phyloP scores from a whole-genome alignment of 2,113 vertebrate species.

The Turdus rufiventris region DNA sequence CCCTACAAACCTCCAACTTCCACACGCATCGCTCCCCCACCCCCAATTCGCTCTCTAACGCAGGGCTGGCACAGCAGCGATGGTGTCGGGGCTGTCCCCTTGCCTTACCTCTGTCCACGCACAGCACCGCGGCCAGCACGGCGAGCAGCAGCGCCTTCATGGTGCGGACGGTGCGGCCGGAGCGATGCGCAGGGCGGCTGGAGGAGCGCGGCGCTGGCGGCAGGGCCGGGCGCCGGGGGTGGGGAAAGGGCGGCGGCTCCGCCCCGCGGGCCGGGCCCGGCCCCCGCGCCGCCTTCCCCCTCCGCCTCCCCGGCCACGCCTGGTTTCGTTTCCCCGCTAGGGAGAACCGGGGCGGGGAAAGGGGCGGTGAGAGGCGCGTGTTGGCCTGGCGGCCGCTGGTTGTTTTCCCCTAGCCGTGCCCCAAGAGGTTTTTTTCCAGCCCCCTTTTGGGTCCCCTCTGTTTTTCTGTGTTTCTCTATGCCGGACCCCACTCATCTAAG shows the following conservation, averaged over 20 bases:
- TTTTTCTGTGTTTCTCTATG: accelerated
- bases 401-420: not conserved
- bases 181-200: not conserved
- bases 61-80: not conserved
- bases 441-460: accelerated
- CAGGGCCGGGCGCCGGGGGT: not conserved
- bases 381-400: too few species aligned
- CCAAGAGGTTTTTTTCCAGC: not conserved
- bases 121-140: constrained; percentile 32
- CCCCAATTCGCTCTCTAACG: not conserved
- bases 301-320: accelerated
- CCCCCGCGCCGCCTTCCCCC: not conserved
- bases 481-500: not conserved
- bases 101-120: constrained; percentile 40
- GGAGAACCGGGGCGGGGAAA: not conserved
- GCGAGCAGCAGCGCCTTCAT: constrained; percentile 41
- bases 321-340: not conserved
- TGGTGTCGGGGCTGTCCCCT: accelerated
- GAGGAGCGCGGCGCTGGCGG: not conserved
- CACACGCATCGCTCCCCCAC: not conserved
- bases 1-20: not conserved
- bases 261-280: not conserved
- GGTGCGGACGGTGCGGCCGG: not conserved
- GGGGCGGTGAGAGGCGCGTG: accelerated
- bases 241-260: not conserved